A percentile compares a stretch with the other conserved stretches of the same genome.
Conservation (phyloP, 2,797 vertebrate species). For the Bradypodion pumilum region DNA sequence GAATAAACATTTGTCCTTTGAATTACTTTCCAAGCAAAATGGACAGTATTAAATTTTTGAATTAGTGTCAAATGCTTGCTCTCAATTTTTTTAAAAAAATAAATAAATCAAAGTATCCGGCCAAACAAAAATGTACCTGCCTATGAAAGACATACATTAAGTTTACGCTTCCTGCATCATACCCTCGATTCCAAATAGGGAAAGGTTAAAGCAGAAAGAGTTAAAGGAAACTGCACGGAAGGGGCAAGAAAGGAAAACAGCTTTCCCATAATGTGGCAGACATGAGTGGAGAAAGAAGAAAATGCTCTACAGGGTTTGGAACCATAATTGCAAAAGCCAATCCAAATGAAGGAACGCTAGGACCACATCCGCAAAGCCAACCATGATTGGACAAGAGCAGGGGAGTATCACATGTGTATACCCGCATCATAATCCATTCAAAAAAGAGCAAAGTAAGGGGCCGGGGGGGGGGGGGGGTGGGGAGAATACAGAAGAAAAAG, state of each 20-base stretch:
- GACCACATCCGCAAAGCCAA: constrained; percentile 61
- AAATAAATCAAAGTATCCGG: neutral
- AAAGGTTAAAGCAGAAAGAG: constrained; percentile 5
- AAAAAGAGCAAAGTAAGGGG: constrained; percentile 10
- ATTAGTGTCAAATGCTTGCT: fast-evolving
- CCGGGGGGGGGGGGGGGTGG: too few species aligned
- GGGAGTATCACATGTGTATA: constrained; percentile 70
- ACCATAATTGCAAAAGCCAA: constrained; percentile 38
- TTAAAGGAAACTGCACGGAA: constrained; percentile 41
- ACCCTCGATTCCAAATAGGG: neutral
- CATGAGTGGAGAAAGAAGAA: constrained; percentile 17
- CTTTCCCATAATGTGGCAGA: constrained; percentile 6
- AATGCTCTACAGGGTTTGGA: constrained; percentile 6
- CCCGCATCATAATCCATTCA: constrained; percentile 28
- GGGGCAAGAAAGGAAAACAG: constrained; percentile 16
- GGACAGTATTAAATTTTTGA: neutral
- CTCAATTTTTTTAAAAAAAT: neutral
- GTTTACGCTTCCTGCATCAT: neutral
- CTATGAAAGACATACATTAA: neutral
- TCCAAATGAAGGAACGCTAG: constrained; percentile 41
- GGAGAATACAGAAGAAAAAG: constrained; percentile 15
- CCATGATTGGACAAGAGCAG: constrained; percentile 63
- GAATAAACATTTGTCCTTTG: neutral
- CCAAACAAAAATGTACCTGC: neutral
- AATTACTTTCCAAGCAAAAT: fast-evolving